These are phyloP conservation scores for Agapetus fuscipes DNA, from an alignment of 2,888 invertebrate genomes.

Conservation along the genomic window DNA sequence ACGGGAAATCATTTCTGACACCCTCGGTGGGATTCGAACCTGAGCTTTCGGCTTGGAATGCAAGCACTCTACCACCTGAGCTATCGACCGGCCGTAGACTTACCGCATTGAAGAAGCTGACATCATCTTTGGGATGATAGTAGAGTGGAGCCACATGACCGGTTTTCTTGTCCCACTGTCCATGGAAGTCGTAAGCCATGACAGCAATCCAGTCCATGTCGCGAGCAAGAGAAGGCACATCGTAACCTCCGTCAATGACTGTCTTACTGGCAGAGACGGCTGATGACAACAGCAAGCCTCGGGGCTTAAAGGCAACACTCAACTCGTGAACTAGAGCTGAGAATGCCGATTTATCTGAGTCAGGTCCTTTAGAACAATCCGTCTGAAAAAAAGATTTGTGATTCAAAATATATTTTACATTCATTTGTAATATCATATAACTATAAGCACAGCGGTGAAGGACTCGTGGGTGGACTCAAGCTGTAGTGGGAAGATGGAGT, in stretches of 20 bases:
- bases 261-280: conserved; percentile 84
- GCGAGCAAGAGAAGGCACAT: conserved; percentile 63
- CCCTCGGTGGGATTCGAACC: too few species aligned
- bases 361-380: conserved; percentile 75
- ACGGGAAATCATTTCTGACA: too few species aligned
- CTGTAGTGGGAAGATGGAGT: too few species aligned
- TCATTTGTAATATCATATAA: background rate
- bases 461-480: too few species aligned
- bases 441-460: too few species aligned
- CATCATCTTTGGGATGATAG: conserved; percentile 73
- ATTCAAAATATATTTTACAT: too few species aligned
- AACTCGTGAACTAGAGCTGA: conserved; percentile 65
- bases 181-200: conserved; percentile 88
- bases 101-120: conserved; percentile 74
- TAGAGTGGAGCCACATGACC: conserved; percentile 83
- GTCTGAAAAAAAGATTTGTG: conserved; percentile 54
- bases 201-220: conserved; percentile 85
- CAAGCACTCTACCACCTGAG: too few species aligned
- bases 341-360: conserved; percentile 74
- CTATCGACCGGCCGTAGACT: too few species aligned
- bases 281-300: conserved; percentile 63
- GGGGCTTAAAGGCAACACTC: conserved; percentile 53
- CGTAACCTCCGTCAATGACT: conserved; percentile 78
- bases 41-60: too few species aligned
- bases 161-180: conserved; percentile 87